phyloP scores from a whole-genome alignment of 2,797 vertebrate genomes.

The Pterois miles region DNA sequence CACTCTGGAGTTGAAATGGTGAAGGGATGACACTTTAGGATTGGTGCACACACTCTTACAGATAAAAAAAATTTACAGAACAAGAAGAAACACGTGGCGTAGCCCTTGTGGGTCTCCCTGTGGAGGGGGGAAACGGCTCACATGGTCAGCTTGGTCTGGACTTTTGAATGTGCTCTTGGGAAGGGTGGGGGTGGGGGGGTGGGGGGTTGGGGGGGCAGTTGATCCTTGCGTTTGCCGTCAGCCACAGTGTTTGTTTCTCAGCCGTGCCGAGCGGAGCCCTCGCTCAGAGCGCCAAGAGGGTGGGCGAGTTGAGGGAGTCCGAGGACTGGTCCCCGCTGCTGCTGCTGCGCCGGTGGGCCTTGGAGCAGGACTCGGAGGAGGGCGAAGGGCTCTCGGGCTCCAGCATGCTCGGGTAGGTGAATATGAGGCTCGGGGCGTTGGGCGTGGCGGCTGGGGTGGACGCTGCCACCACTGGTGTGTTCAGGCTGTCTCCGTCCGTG shows the following conservation, averaged over 20 bases:
- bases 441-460: conserved; percentile 96
- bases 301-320: conserved; percentile 99
- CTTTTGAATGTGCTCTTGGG: conserved; percentile 64
- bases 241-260: conserved; percentile 69
- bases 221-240: conserved; percentile 45
- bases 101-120: conserved; percentile 84
- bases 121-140: conserved; percentile 57
- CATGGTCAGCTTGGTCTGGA: conserved; percentile 72
- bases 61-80: conserved; percentile 44
- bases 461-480: conserved; percentile 96
- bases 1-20: conserved; percentile 73
- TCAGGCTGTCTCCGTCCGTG: conserved; percentile 96
- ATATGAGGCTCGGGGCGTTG: conserved; percentile 93
- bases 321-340: conserved; percentile 99
- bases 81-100: conserved; percentile 70
- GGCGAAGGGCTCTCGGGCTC: conserved; percentile 97
- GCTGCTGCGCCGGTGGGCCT: conserved; percentile 98
- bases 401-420: conserved; percentile 97
- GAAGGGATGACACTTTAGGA: conserved; percentile 53
- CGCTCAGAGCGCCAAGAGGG: conserved; percentile 94
- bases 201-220: neutral
- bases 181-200: neutral
- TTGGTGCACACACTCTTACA: conserved; percentile 59
- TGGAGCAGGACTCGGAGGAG: conserved; percentile 98
- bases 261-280: neutral